A percentile compares a stretch with the other conserved stretches of the same genome.
Evolutionary conservation across 2,888 invertebrate species (phyloP).

Genomic region (Trissolcus brochymenae): DNA sequence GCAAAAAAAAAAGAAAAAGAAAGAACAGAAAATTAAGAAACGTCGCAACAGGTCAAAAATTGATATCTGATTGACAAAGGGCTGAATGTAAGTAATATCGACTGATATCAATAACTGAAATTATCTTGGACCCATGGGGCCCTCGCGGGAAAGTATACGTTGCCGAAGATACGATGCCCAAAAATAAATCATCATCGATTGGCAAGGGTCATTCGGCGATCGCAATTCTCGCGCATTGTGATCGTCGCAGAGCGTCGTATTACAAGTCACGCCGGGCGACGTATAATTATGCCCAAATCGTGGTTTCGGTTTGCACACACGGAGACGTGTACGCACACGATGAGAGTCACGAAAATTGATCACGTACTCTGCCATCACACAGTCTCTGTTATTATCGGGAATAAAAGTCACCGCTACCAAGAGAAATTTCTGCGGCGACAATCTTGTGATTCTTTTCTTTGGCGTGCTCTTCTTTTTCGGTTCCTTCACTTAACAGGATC

Average conservation of each 20-base stretch:
- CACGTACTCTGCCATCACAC: constrained; percentile 68
- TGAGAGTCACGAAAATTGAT: constrained; percentile 71
- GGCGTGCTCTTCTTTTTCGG: constrained; percentile 43
- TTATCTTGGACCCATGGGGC: constrained; percentile 18
- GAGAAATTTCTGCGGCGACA: constrained; percentile 72
- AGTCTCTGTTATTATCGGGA: constrained; percentile 76
- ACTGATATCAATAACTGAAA: constrained; percentile 48
- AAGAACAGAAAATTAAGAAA: constrained; percentile 5
- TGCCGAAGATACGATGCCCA: constrained; percentile 33
- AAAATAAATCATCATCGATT: constrained; percentile 56
- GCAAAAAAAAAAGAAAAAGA: neutral
- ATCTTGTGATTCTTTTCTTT: constrained; percentile 62
- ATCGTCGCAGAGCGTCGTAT: constrained; percentile 61
- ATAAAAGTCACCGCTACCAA: constrained; percentile 76
- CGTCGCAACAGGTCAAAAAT: constrained; percentile 3
- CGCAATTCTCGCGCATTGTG: constrained; percentile 60
- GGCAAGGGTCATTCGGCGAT: constrained; percentile 42
- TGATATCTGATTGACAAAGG: constrained; percentile 37
- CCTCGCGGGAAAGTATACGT: constrained; percentile 54
- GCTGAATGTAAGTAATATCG: constrained; percentile 14
- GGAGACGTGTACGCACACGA: constrained; percentile 31
- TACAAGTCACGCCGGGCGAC: constrained; percentile 63
- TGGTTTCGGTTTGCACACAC: constrained; percentile 59
- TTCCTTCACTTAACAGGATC: constrained; percentile 42
- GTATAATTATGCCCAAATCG: constrained; percentile 75